Percentiles rank a stretch among this genome's conserved stretches.
Conservation (phyloP, 2,797 vertebrate genomes). For the Dicrostonyx torquatus region DNA sequence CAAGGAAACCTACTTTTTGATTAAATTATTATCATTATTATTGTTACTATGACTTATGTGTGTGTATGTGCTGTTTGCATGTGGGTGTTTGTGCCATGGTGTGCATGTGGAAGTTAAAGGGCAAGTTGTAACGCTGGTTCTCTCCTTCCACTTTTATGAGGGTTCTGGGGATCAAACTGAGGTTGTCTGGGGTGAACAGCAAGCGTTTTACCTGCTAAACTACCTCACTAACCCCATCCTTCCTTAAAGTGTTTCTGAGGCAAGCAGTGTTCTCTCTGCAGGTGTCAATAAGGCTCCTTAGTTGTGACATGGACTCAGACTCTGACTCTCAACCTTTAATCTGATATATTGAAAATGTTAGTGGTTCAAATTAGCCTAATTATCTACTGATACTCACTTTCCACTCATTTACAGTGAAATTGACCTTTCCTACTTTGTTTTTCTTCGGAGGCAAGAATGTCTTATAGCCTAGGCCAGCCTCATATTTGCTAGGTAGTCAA, state of each 20-base stretch:
- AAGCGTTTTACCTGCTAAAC: not conserved
- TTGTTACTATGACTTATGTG: no score
- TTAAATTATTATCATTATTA: not conserved
- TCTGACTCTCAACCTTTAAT: not conserved
- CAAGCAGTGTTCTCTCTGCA: not conserved
- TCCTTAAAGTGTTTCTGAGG: not conserved
- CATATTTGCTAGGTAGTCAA: not conserved
- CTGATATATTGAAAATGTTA: constrained; percentile 27
- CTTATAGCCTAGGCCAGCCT: not conserved
- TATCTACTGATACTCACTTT: not conserved
- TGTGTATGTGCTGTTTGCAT: not conserved
- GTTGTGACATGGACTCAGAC: no score
- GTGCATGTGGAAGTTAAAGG: not conserved
- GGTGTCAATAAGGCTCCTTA: not conserved
- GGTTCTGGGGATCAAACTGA: not conserved
- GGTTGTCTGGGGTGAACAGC: not conserved
- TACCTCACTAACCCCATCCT: not conserved
- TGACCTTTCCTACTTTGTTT: not conserved
- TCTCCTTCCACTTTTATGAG: not conserved
- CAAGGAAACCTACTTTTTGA: not conserved
- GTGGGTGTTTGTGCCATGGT: not conserved
- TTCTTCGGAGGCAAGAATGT: not conserved
- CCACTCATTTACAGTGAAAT: constrained; percentile 11
- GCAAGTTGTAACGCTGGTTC: not conserved
- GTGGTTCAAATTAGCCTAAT: not conserved